Conservation (phyloP, 1,140 invertebrate species). For the Drosophila kikkawai region DNA sequence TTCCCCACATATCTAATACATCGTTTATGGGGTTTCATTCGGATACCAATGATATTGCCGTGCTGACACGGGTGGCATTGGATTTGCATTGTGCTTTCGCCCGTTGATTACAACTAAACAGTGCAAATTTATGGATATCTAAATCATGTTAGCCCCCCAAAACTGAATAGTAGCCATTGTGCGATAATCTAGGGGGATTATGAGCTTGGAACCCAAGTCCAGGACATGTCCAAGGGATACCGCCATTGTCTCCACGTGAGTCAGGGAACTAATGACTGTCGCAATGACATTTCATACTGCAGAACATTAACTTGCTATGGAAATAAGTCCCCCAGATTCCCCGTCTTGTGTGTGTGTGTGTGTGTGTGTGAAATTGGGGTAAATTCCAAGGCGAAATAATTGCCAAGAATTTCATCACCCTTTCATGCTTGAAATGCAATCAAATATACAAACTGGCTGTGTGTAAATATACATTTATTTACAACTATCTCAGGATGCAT, state of each 20-base stretch:
- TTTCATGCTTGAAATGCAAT: slow-evolving; percentile 16
- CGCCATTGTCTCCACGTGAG: slow-evolving; percentile 21
- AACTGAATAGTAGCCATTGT: slow-evolving; percentile 18
- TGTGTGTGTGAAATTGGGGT: not conserved
- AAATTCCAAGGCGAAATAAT: slow-evolving; percentile 11
- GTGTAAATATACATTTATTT: slow-evolving; percentile 12
- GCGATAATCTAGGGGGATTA: slow-evolving; percentile 56
- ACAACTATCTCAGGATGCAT: not conserved
- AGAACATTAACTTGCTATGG: slow-evolving; percentile 18
- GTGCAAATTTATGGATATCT: slow-evolving; percentile 60
- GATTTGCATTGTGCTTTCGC: slow-evolving; percentile 3
- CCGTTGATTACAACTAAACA: slow-evolving; percentile 56
- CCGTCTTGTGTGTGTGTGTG: not conserved
- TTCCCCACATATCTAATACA: not conserved
- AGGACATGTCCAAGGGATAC: not conserved
- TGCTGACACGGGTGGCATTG: slow-evolving; percentile 38
- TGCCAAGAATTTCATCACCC: slow-evolving; percentile 17
- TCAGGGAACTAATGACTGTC: slow-evolving; percentile 33
- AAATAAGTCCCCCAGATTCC: slow-evolving; percentile 8
- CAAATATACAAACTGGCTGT: slow-evolving; percentile 30
- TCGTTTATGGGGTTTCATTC: slow-evolving; percentile 31
- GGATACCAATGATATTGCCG: slow-evolving; percentile 43
- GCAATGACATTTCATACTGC: slow-evolving; percentile 21
- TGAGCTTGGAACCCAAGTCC: not conserved
- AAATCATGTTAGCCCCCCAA: slow-evolving; percentile 45